Evolutionary conservation across 2,113 vertebrate species (phyloP).

Genomic region (Phoxinus phoxinus): DNA sequence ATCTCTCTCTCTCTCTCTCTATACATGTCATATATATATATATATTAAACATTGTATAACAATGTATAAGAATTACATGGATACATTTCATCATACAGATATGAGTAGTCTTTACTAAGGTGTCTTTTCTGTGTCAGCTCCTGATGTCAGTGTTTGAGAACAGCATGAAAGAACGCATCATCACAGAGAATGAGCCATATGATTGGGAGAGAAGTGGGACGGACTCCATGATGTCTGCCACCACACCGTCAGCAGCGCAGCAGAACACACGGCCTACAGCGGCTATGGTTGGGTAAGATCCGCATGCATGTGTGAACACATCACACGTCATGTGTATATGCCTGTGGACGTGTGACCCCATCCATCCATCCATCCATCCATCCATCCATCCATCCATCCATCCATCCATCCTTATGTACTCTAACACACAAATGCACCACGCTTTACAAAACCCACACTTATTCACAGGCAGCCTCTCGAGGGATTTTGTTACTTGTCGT

Average conservation of each 20-base stretch:
- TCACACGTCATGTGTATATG: neutral
- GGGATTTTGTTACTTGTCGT: constrained; percentile 21
- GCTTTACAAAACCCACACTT: neutral
- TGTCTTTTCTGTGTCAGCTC: constrained; percentile 76
- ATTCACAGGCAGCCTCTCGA: neutral
- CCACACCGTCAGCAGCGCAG: constrained; percentile 89
- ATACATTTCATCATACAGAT: neutral
- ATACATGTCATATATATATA: too few species aligned
- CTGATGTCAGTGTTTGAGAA: constrained; percentile 99
- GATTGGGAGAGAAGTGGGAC: constrained; percentile 96
- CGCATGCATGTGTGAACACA: neutral
- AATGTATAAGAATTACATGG: neutral
- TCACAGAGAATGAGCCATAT: constrained; percentile 96
- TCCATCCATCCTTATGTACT: neutral
- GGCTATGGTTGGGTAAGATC: constrained; percentile 94
- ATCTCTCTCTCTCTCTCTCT: too few species aligned
- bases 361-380: too few species aligned
- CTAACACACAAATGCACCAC: neutral
- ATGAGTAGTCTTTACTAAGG: neutral
- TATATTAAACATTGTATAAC: too few species aligned
- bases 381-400: too few species aligned
- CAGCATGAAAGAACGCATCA: constrained; percentile 96
- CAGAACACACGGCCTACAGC: constrained; percentile 94
- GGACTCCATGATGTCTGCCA: constrained; percentile 87
- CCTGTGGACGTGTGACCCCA: neutral